Conservation (phyloP, 2,888 invertebrate species). For the Ryuthela nishihirai region DNA sequence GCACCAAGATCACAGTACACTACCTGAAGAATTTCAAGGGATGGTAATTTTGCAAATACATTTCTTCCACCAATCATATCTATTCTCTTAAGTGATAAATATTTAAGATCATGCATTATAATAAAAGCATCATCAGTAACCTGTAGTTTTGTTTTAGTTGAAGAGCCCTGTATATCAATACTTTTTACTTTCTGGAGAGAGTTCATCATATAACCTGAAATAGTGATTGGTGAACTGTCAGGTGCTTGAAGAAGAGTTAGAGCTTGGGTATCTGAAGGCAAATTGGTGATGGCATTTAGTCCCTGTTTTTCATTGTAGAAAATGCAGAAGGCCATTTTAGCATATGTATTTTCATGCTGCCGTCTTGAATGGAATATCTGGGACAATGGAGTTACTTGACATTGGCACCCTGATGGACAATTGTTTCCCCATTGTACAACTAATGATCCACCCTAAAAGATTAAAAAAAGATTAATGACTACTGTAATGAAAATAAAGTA, state of each 20-base stretch:
- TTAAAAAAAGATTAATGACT: no score
- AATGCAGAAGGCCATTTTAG: slow-evolving; percentile 36
- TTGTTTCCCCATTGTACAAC: slow-evolving; percentile 14
- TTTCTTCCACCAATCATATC: slow-evolving; percentile 19
- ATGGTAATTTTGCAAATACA: slow-evolving; percentile 22
- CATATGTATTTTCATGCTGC: slow-evolving; percentile 17
- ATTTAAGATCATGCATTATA: slow-evolving; percentile 17
- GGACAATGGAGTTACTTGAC: slow-evolving; percentile 20
- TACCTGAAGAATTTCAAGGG: slow-evolving; percentile 29
- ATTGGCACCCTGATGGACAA: slow-evolving; percentile 38
- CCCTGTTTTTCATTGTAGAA: slow-evolving; percentile 19
- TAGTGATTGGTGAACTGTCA: slow-evolving; percentile 54
- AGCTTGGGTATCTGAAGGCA: slow-evolving; percentile 43
- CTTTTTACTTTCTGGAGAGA: slow-evolving; percentile 57
- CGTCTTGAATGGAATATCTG: slow-evolving; percentile 29
- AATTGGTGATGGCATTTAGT: slow-evolving; percentile 7
- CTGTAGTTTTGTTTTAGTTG: slow-evolving; percentile 3
- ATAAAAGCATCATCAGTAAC: slow-evolving; percentile 24
- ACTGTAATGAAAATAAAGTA: no score
- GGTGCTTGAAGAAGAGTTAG: slow-evolving; percentile 59
- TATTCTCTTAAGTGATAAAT: slow-evolving; percentile 28
- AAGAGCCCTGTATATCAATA: slow-evolving; percentile 59
- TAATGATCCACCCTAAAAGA: not conserved
- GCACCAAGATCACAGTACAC: slow-evolving; percentile 22
- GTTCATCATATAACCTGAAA: slow-evolving; percentile 54